A percentile compares a stretch with the other conserved stretches of the same genome.
These are phyloP conservation scores for Drosophila parvula DNA, from an alignment of 1,140 invertebrate genomes.

Conservation along the genomic window DNA sequence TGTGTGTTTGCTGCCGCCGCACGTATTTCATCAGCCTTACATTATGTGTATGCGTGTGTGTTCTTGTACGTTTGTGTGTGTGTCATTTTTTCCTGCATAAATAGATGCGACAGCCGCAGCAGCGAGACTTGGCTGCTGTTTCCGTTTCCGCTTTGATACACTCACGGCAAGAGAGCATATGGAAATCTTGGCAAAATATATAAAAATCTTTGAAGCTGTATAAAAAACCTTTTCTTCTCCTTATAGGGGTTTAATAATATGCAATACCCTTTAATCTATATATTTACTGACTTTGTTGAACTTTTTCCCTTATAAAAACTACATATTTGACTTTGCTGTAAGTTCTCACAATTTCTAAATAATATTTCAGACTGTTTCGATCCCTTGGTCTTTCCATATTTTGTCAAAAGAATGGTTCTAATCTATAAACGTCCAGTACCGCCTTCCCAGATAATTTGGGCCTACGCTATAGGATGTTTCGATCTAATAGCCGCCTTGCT, in stretches of 20 bases:
- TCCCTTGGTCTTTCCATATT: neutral
- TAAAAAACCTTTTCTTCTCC: too few relatives aligned
- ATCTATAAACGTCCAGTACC: neutral
- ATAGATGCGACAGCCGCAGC: constrained; percentile 65
- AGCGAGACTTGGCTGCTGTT: constrained; percentile 59
- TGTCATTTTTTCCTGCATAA: constrained; percentile 68
- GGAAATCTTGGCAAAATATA: neutral
- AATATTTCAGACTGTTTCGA: too few relatives aligned
- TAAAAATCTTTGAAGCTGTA: too few relatives aligned
- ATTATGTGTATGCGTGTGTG: constrained; percentile 53
- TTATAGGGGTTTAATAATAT: too few relatives aligned
- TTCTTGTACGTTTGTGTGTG: constrained; percentile 28
- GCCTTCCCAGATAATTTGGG: constrained; percentile 37
- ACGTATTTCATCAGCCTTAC: constrained; percentile 73
- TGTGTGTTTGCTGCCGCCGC: constrained; percentile 49
- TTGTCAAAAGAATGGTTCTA: neutral
- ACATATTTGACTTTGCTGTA: neutral
- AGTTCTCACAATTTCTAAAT: neutral
- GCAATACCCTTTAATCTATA: too few relatives aligned
- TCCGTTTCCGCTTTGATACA: constrained; percentile 66
- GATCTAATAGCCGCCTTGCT: constrained; percentile 50
- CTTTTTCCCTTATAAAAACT: neutral
- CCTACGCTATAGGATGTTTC: constrained; percentile 56
- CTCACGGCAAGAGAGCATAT: neutral
- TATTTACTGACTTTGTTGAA: too few relatives aligned